These are phyloP conservation scores for Neofelis nebulosa DNA, from an alignment of 2,113 vertebrate species.

Conservation along the genomic window DNA sequence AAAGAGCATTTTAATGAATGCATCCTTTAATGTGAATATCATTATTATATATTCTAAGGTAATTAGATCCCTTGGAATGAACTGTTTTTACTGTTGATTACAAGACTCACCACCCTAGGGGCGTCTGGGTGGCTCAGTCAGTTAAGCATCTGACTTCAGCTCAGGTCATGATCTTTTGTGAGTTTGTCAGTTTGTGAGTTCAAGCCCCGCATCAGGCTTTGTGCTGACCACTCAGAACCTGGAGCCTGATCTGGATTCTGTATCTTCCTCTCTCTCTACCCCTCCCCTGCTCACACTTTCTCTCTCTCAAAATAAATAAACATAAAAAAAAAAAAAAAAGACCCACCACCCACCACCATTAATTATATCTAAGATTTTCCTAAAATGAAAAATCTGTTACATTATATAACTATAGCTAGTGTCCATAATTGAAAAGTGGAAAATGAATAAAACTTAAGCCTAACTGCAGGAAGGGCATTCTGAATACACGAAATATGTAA, in stretches of 20 bases:
- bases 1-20: neutral
- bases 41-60: neutral
- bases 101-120: neutral
- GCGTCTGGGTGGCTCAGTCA: too few species aligned
- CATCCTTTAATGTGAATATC: neutral
- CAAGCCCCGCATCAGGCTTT: too few species aligned
- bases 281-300: too few species aligned
- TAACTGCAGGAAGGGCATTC: neutral
- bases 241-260: too few species aligned
- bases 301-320: too few species aligned
- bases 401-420: neutral
- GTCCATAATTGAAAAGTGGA: neutral
- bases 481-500: neutral
- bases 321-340: neutral
- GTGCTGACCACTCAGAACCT: too few species aligned
- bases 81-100: neutral
- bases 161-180: too few species aligned
- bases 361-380: slow-evolving; percentile 8
- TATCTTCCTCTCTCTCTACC: too few species aligned
- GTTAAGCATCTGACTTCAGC: too few species aligned
- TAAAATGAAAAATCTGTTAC: neutral
- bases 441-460: neutral
- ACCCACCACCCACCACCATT: neutral
- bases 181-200: too few species aligned
- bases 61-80: neutral